Percentiles rank a stretch among this genome's conserved stretches.
Evolutionary conservation across 2,888 invertebrate species (phyloP).

Genomic region (Tuberolachnus salignus): DNA sequence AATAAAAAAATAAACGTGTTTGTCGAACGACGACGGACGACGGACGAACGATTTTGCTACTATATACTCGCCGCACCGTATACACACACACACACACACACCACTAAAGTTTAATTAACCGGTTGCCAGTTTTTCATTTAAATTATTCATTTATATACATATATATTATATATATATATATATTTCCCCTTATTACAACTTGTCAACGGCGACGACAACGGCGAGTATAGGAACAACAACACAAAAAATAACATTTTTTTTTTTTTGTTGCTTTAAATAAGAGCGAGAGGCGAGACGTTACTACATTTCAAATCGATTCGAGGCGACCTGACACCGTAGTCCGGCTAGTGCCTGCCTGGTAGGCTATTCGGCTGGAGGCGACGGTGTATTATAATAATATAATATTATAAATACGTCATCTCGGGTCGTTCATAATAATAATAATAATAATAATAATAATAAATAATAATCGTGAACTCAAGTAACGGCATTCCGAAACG

Average conservation of each 20-base stretch:
- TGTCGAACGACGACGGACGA: constrained; percentile 33
- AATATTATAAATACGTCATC: constrained; percentile 12
- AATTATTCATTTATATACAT: constrained; percentile 33
- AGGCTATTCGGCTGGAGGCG: neutral
- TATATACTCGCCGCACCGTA: constrained; percentile 9
- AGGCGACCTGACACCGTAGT: constrained; percentile 32
- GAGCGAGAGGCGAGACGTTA: constrained; percentile 28
- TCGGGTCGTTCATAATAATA: constrained; percentile 23
- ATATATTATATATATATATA: neutral
- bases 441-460: constrained; percentile 20
- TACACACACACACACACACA: neutral
- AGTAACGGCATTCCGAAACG: neutral
- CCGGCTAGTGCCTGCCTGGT: too few species aligned
- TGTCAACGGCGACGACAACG: constrained; percentile 39
- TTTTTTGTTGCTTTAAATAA: too few species aligned
- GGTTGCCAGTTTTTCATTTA: constrained; percentile 45
- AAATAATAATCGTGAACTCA: neutral
- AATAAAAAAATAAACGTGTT: constrained; percentile 16
- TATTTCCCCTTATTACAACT: constrained; percentile 39
- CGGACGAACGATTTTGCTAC: constrained; percentile 40
- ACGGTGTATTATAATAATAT: neutral
- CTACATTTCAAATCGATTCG: constrained; percentile 49
- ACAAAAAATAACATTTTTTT: too few species aligned
- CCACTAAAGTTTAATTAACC: constrained; percentile 46
- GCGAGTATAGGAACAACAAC: neutral